Evolutionary conservation across 2,888 invertebrate genomes (phyloP).

Genomic region (Meiosimyza platycephala): DNA sequence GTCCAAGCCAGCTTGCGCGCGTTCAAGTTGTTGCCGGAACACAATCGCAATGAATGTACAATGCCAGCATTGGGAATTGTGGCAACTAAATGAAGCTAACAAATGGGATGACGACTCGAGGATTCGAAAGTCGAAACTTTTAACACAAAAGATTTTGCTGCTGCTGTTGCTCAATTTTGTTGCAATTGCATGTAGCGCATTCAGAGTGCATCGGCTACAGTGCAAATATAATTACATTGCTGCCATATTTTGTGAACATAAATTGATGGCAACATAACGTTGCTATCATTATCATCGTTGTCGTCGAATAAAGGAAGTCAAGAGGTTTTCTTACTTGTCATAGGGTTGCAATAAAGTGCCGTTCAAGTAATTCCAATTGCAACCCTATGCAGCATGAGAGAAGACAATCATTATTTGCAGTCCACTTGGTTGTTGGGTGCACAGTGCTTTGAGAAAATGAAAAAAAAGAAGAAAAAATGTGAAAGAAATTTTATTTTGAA

Average conservation of each 20-base stretch:
- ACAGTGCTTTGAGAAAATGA: no score
- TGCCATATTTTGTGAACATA: slow-evolving; percentile 37
- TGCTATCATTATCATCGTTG: no score
- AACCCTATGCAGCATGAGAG: background rate
- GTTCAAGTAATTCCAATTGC: background rate
- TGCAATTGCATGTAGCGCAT: slow-evolving; percentile 4
- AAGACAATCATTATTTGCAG: slow-evolving; percentile 31
- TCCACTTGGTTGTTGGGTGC: background rate
- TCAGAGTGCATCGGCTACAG: slow-evolving; percentile 21
- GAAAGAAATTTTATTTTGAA: no score
- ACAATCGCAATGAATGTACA: slow-evolving; percentile 25
- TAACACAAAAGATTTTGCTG: slow-evolving; percentile 22
- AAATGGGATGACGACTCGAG: slow-evolving; percentile 1
- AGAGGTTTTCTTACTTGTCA: no score
- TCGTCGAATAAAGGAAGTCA: no score
- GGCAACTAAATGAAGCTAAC: slow-evolving; percentile 30
- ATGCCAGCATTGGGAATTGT: slow-evolving; percentile 25
- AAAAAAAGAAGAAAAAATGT: no score
- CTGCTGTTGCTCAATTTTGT: slow-evolving; percentile 16
- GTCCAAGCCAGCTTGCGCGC: background rate
- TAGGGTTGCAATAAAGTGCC: no score
- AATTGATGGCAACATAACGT: background rate
- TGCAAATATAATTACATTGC: slow-evolving; percentile 40
- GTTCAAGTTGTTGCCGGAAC: background rate
- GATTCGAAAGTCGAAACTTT: background rate